Evolutionary conservation across 2,797 vertebrate genomes (phyloP).

Genomic region (Diplodus sargus): DNA sequence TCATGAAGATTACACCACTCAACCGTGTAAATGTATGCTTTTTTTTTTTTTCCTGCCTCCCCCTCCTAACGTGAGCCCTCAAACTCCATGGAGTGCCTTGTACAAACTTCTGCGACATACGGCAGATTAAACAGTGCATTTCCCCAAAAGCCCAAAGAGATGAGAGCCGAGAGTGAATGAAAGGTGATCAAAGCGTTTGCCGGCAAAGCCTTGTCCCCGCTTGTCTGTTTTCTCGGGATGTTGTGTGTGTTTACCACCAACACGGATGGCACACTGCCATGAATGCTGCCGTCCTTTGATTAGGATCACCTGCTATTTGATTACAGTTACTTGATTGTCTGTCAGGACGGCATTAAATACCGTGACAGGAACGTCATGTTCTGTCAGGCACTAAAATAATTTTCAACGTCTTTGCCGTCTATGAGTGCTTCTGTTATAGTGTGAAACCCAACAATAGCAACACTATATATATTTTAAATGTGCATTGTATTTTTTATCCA

Average conservation of each 20-base stretch:
- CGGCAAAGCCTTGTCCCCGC: conserved; percentile 36
- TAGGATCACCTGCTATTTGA: conserved; percentile 50
- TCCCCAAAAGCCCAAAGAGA: conserved; percentile 67
- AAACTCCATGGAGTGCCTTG: conserved; percentile 77
- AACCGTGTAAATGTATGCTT: conserved; percentile 80
- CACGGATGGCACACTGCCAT: conserved; percentile 48
- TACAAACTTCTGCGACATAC: conserved; percentile 74
- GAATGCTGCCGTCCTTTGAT: conserved; percentile 47
- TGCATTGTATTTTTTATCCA: not conserved
- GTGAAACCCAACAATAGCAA: conserved; percentile 10
- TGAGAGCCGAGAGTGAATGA: conserved; percentile 64
- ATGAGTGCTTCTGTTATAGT: not conserved
- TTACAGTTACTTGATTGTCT: conserved; percentile 28
- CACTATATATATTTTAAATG: conserved; percentile 5
- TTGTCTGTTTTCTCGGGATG: conserved; percentile 44
- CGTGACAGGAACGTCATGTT: conserved; percentile 9
- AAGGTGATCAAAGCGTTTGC: conserved; percentile 64
- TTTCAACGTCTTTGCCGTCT: not conserved
- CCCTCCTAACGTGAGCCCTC: conserved; percentile 65
- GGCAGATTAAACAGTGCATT: conserved; percentile 70
- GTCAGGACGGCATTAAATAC: conserved; percentile 36
- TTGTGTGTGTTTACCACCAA: conserved; percentile 49
- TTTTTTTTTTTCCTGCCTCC: conserved; percentile 51
- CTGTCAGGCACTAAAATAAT: conserved; percentile 6
- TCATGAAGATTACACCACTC: conserved; percentile 85